Base-by-base conservation (phyloP, 23 tunicate species). In the Halocynthia roretzi region DNA sequence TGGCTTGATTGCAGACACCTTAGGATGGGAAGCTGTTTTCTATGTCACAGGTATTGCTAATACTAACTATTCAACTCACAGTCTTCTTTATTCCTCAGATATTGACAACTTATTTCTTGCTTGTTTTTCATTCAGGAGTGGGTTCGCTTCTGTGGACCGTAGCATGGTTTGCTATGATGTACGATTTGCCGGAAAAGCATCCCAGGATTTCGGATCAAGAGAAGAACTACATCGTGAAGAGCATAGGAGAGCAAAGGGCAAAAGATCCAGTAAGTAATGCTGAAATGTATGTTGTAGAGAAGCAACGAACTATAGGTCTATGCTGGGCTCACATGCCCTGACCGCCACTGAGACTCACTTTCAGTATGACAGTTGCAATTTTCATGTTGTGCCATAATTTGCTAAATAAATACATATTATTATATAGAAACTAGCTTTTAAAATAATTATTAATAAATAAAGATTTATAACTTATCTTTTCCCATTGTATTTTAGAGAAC, bases 201-300 rank as follows among this genome's bases (percentile, higher is more conserved):
- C 99, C 99, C 23, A 71, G 96, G 57, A 95, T 88, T 8, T 85
- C 96, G 7, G 96, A 84, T 2, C 82, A 88, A 71, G 99, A 95
- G 71, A 88, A 77, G 68, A 56, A 53, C 17, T 88, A 71, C 81
- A 95, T 95, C 67, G 74, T 71, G 12, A 65, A 82, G 18, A 82
- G 86, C 75, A 88, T 88, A 31, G 95, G 95, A 8, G 9, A 51
- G n/a, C 63, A 76, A 10, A 71, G 71, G n/a, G 19, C 54, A 44
- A 83, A 83, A 49, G 51, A 83, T 50, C 67, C 53, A 48, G 87
- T 83, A 75, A 56, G 51, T 51, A n/a, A 71, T 71, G 12, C 60
- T 17, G 44, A 31, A 31, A 31, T 31, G 44, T 31, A 31, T 31
- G 44, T 1, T 31, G 2, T 31, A 31, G 44, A 31, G 4, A 31